phyloP scores from a whole-genome alignment of 1,140 invertebrate species.

The Hermatobates lingyangjiaoensis region DNA sequence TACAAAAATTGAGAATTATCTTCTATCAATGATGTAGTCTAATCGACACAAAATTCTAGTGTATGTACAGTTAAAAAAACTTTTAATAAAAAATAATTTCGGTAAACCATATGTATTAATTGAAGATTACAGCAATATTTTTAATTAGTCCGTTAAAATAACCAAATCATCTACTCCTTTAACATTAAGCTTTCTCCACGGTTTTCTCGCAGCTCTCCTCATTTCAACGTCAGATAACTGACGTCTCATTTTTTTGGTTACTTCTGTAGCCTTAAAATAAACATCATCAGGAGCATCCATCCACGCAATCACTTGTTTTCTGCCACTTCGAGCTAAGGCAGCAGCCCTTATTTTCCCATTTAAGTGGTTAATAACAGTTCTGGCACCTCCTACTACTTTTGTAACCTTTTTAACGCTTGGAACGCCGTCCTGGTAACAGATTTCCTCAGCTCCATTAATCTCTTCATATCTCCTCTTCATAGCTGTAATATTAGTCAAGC shows the following conservation, averaged over 20 bases:
- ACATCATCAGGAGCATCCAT: conserved; percentile 95
- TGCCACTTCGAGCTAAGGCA: conserved; percentile 37
- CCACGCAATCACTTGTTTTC: conserved; percentile 88
- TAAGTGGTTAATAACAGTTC: conserved; percentile 23
- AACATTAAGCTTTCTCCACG: conserved; percentile 49
- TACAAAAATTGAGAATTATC: too few species aligned
- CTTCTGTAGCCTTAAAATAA: conserved; percentile 78
- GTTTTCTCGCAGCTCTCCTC: conserved; percentile 72
- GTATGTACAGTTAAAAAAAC: too few species aligned
- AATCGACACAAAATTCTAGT: too few species aligned
- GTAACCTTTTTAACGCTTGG: conserved; percentile 10
- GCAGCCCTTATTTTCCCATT: conserved; percentile 27
- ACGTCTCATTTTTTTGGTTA: conserved; percentile 69
- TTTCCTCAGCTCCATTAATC: conserved; percentile 58
- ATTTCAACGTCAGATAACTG: conserved; percentile 60
- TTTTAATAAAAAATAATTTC: too few species aligned
- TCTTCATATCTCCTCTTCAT: conserved; percentile 69
- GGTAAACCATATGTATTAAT: too few species aligned
- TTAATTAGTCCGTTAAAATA: too few species aligned
- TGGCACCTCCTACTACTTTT: conserved; percentile 18
- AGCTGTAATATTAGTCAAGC: conserved; percentile 27
- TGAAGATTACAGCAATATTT: too few species aligned
- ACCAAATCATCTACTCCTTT: too few species aligned
- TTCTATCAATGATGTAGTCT: too few species aligned
- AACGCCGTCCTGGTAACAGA: conserved; percentile 10